Percentiles rank a stretch among this genome's conserved stretches.
Conservation (phyloP, 2,113 vertebrate species). For the Oreocharis arfaki region DNA sequence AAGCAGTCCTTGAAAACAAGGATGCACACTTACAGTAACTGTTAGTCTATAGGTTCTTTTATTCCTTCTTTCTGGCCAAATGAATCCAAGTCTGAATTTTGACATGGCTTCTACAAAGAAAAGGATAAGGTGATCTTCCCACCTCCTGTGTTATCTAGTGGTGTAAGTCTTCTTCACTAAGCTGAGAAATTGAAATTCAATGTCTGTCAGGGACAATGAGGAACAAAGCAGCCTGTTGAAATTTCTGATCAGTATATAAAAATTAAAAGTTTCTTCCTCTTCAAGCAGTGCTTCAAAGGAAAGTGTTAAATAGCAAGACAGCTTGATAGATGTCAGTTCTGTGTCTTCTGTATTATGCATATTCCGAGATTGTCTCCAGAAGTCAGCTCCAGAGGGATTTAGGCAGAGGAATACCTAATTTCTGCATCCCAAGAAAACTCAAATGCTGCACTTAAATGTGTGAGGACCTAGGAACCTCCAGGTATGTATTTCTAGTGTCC, state of each 20-base stretch:
- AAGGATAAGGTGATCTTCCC: background rate
- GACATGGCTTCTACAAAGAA: background rate
- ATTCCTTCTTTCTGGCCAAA: background rate
- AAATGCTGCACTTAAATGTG: background rate
- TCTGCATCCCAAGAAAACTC: background rate
- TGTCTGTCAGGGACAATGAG: background rate
- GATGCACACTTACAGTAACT: background rate
- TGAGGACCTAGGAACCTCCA: background rate
- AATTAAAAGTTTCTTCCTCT: background rate
- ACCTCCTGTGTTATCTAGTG: background rate
- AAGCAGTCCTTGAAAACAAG: background rate
- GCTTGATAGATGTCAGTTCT: background rate
- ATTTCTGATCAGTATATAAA: background rate
- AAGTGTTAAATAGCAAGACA: background rate
- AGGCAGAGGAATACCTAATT: background rate
- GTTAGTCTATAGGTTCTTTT: background rate
- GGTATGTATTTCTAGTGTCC: background rate
- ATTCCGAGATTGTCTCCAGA: background rate
- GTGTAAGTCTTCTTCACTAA: background rate
- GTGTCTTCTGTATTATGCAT: background rate
- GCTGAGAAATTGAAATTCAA: background rate
- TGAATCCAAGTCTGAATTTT: background rate
- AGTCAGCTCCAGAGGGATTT: background rate
- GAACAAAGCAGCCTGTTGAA: background rate
- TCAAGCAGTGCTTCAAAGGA: background rate